Evolutionary conservation across 1,140 invertebrate genomes (phyloP).

Genomic region (Cydia fagiglandana): DNA sequence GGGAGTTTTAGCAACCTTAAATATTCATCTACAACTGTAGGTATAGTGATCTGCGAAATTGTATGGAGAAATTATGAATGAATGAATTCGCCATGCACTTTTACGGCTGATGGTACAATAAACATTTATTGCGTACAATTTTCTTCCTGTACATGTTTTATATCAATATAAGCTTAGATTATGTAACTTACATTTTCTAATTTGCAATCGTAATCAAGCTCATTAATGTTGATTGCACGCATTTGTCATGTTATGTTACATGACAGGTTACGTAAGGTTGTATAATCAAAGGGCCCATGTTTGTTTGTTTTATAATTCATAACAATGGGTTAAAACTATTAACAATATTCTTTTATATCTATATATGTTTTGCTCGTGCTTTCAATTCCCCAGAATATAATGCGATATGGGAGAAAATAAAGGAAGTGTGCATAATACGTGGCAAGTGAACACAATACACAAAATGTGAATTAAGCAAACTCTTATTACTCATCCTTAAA

Average conservation of each 20-base stretch:
- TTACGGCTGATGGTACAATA: too few species aligned
- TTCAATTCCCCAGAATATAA: not conserved
- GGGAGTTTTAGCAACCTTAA: too few species aligned
- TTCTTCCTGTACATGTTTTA: not conserved
- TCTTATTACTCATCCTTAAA: not conserved
- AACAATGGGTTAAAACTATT: not conserved
- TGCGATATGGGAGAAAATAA: not conserved
- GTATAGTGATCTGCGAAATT: too few species aligned
- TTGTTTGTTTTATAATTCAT: not conserved
- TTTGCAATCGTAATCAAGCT: slow-evolving; percentile 2
- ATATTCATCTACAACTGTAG: too few species aligned
- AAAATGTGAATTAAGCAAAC: too few species aligned
- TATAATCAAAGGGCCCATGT: not conserved
- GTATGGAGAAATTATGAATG: too few species aligned
- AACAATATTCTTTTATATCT: not conserved
- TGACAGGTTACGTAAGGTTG: not conserved
- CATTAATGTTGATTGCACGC: slow-evolving; percentile 16
- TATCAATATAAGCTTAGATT: too few species aligned
- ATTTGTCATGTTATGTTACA: slow-evolving; percentile 12
- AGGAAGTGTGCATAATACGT: slow-evolving; percentile 2
- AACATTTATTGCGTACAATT: not conserved
- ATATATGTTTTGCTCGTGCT: not conserved
- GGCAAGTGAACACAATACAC: too few species aligned
- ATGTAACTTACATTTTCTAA: not conserved
- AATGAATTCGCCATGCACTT: too few species aligned